A percentile compares a stretch with the other conserved stretches of the same genome.
Conservation (phyloP, 2,113 vertebrate species). For the Etheostoma cragini region DNA sequence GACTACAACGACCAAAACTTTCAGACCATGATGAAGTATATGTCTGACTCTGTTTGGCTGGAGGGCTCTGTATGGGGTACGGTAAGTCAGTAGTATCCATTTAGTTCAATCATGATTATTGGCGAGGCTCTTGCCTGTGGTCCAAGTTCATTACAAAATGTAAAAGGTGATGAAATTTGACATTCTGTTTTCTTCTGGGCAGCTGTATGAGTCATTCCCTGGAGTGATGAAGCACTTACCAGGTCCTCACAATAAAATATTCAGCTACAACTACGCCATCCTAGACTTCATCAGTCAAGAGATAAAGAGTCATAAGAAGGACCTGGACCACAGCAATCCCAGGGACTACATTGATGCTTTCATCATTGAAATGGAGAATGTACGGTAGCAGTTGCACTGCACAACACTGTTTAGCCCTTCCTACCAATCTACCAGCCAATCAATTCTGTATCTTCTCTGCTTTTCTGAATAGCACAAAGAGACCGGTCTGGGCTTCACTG, state of each 20-base stretch:
- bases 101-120: background rate
- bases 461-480: constrained; percentile 39
- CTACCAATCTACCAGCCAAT: background rate
- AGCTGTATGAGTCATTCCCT: constrained; percentile 85
- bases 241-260: constrained; percentile 82
- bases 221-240: constrained; percentile 82
- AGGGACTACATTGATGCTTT: constrained; percentile 88
- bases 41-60: constrained; percentile 68
- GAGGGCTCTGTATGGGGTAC: constrained; percentile 67
- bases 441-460: background rate
- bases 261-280: constrained; percentile 46
- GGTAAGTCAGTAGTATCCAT: constrained; percentile 64
- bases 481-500: constrained; percentile 72
- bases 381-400: constrained; percentile 40
- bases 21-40: constrained; percentile 79
- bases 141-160: background rate
- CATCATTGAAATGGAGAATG: constrained; percentile 85
- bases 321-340: constrained; percentile 77
- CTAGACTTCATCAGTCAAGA: constrained; percentile 63
- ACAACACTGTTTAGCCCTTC: background rate
- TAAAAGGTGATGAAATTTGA: background rate
- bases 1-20: constrained; percentile 85
- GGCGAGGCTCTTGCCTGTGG: background rate
- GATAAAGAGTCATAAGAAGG: constrained; percentile 81
- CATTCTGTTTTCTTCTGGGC: background rate